phyloP scores from a whole-genome alignment of 1,140 invertebrate species.

The Apis dorsata region DNA sequence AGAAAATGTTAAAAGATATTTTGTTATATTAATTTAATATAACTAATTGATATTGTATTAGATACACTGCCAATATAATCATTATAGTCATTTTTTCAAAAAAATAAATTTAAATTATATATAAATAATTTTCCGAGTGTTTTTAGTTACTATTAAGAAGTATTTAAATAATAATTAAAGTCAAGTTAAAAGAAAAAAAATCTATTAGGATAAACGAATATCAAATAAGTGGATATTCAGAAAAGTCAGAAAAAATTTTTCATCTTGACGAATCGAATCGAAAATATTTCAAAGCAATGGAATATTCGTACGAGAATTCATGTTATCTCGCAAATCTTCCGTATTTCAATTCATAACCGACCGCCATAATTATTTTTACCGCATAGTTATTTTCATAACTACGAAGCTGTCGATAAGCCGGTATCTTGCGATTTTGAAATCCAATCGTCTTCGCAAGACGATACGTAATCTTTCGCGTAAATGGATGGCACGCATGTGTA shows the following conservation, averaged over 20 bases:
- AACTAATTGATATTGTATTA: no score
- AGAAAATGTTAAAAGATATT: no score
- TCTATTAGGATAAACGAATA: background rate
- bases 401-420: constrained; percentile 1
- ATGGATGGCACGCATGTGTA: background rate
- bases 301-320: background rate
- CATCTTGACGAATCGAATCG: background rate
- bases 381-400: constrained; percentile 16
- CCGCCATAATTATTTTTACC: background rate
- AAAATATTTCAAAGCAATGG: background rate
- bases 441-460: constrained; percentile 11
- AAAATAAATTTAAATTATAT: no score
- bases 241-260: background rate
- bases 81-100: no score
- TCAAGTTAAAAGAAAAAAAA: background rate
- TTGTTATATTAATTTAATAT: no score
- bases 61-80: no score
- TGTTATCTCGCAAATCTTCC: background rate
- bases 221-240: background rate
- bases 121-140: no score
- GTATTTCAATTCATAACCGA: background rate
- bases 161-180: no score
- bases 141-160: no score
- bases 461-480: constrained; percentile 31
- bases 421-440: constrained; percentile 38